Base-by-base conservation (phyloP, 2,113 vertebrate species). In the Tenebrosternarchus preto region DNA sequence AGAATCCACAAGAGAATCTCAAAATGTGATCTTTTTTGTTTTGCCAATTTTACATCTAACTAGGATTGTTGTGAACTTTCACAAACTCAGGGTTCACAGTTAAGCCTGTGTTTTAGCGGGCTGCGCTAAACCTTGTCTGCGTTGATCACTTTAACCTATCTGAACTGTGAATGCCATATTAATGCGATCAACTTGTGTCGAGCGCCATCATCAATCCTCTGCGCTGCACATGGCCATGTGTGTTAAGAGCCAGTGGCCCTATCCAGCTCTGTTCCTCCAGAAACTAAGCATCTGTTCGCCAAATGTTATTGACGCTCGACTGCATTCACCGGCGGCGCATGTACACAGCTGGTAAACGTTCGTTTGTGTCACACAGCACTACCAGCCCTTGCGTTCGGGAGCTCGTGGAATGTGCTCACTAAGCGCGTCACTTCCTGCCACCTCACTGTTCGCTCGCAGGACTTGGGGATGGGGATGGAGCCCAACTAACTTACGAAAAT, bases 221-320 rank as follows among this genome's bases (percentile, higher is more conserved):
- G 64, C 27, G 22, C 31, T 43, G 56, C 46, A 24, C 20, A 53
- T 7, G 19, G 29, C 16, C 64, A 78, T 36, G 76, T 79, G 84
- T 36, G 8, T 46, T 72, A 57, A 55, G 56, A 72, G 4, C 0
- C 33, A 57, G 64, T 46, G 24, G 43, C 59, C 73, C 19, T 27
- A 46, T 74, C 29, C 64, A 16, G 36, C 27, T 76, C 46, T 64
- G 39, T 25, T 64, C n/a, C 60, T 20, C 36, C 5, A 63, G 64
- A 64, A 63, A 76, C 17, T 43, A 12, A 64, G 74, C 60, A 66
- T 76, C 74, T 76, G 74, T 53, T 76, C 59, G 29, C 60, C 63
- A 53, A 76, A 66, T 66, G 74, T 63, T 24, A 76, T 31, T 63
- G 60, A 75, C 43, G 73, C 56, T 33, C 60, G 24, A 43, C 59